phyloP scores from a whole-genome alignment of 2,113 vertebrate species.

The Pseudorasbora parva region DNA sequence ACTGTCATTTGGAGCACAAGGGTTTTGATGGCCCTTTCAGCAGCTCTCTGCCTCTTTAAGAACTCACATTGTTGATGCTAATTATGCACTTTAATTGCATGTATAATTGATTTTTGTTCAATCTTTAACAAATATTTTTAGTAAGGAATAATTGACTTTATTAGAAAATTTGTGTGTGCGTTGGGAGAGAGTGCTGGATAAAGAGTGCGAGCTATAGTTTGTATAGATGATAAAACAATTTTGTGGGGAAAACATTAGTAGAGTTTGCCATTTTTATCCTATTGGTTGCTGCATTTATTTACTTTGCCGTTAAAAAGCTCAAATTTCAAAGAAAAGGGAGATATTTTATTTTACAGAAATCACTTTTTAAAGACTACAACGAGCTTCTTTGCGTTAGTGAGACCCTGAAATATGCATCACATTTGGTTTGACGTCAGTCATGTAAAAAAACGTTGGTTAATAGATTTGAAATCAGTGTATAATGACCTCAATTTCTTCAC shows the following conservation, averaged over 20 bases:
- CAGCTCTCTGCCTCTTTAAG: conserved; percentile 22
- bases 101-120: conserved; percentile 5
- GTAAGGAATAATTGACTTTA: neutral
- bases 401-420: neutral
- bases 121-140: neutral
- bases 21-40: conserved; percentile 38
- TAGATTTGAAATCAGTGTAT: neutral
- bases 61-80: neutral
- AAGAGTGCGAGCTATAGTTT: too few species aligned
- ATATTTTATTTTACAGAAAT: too few species aligned
- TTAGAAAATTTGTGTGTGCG: too few species aligned
- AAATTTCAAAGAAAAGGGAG: too few species aligned
- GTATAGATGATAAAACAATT: too few species aligned
- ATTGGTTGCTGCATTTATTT: too few species aligned
- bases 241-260: too few species aligned
- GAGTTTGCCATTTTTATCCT: too few species aligned
- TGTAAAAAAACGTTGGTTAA: neutral
- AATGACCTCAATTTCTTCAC: neutral
- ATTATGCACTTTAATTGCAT: neutral
- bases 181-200: too few species aligned
- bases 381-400: too few species aligned
- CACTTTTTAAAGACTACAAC: too few species aligned
- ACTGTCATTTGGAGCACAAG: conserved; percentile 38
- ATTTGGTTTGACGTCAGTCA: neutral
- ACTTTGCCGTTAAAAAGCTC: too few species aligned